Percentiles rank a stretch among this genome's conserved stretches.
Evolutionary conservation across 1,140 invertebrate genomes (phyloP).

Genomic region (Ooceraea biroi): DNA sequence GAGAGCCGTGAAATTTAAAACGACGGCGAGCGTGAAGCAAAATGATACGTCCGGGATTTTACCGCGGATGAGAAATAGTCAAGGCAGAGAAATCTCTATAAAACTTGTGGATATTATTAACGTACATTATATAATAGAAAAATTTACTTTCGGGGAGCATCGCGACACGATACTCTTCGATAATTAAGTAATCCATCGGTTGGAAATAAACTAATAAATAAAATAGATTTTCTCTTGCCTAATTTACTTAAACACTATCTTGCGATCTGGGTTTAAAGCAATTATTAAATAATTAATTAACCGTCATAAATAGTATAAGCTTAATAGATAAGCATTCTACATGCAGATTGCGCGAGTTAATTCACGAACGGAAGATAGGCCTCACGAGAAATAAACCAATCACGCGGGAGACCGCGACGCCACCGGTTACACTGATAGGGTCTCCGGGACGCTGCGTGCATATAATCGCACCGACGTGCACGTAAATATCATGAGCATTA

Average conservation of each 20-base stretch:
- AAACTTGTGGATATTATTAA: too few species aligned
- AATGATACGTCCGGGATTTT: constrained; percentile 12
- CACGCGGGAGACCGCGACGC: background rate
- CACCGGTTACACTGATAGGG: background rate
- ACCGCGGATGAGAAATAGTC: background rate
- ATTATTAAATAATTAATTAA: constrained; percentile 32
- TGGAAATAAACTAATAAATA: constrained; percentile 4
- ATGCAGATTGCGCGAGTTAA: constrained; percentile 17
- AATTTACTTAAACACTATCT: constrained; percentile 25
- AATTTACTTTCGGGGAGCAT: background rate
- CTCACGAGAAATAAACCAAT: background rate
- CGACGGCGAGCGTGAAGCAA: constrained; percentile 29
- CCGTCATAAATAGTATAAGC: background rate
- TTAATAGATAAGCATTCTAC: background rate
- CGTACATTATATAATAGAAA: too few species aligned
- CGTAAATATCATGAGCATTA: constrained; percentile 28
- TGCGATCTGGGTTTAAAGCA: background rate
- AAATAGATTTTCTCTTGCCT: background rate
- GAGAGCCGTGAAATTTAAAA: constrained; percentile 56
- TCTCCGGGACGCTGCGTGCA: background rate
- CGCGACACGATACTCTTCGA: background rate
- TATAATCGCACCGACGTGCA: constrained; percentile 40
- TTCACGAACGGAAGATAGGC: background rate
- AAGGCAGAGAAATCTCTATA: background rate
- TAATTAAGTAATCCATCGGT: background rate